Conservation (phyloP, 2,888 invertebrate species). For the Abrostola triplasia region DNA sequence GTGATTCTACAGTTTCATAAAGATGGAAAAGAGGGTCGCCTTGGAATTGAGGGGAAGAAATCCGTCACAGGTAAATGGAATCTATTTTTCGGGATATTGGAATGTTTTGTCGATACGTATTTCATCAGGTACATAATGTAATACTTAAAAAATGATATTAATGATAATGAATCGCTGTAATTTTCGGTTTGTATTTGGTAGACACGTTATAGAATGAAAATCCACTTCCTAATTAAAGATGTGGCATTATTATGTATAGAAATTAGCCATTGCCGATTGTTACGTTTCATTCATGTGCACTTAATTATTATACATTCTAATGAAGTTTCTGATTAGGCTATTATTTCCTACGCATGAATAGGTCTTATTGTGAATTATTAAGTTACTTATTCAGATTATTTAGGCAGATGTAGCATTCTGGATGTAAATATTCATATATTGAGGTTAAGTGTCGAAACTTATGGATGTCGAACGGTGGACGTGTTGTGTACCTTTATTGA, state of each 20-base stretch:
- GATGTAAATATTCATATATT: slow-evolving; percentile 75
- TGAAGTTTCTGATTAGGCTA: slow-evolving; percentile 47
- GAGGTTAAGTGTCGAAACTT: slow-evolving; percentile 85
- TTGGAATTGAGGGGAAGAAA: slow-evolving; percentile 97
- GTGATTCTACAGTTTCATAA: slow-evolving; percentile 67
- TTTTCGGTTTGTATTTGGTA: slow-evolving; percentile 39
- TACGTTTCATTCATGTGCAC: slow-evolving; percentile 86
- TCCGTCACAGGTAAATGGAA: slow-evolving; percentile 94
- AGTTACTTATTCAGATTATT: slow-evolving; percentile 35
- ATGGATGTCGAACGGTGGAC: slow-evolving; percentile 62
- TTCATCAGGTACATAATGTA: slow-evolving; percentile 77
- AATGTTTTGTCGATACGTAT: slow-evolving; percentile 89
- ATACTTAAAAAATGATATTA: slow-evolving; percentile 64
- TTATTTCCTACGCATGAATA: slow-evolving; percentile 30
- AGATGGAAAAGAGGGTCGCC: slow-evolving; percentile 98
- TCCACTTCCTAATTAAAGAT: slow-evolving; percentile 71
- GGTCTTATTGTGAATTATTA: slow-evolving; percentile 22
- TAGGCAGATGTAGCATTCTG: slow-evolving; percentile 57
- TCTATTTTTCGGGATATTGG: slow-evolving; percentile 78
- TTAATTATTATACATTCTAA: slow-evolving; percentile 63
- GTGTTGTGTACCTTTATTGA: slow-evolving; percentile 58
- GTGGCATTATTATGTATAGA: slow-evolving; percentile 83
- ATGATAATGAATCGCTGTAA: slow-evolving; percentile 50
- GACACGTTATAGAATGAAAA: slow-evolving; percentile 49
- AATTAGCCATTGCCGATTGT: slow-evolving; percentile 86